These are phyloP conservation scores for Aproaerema taeniolella DNA, from an alignment of 2,888 invertebrate species.

Conservation along the genomic window DNA sequence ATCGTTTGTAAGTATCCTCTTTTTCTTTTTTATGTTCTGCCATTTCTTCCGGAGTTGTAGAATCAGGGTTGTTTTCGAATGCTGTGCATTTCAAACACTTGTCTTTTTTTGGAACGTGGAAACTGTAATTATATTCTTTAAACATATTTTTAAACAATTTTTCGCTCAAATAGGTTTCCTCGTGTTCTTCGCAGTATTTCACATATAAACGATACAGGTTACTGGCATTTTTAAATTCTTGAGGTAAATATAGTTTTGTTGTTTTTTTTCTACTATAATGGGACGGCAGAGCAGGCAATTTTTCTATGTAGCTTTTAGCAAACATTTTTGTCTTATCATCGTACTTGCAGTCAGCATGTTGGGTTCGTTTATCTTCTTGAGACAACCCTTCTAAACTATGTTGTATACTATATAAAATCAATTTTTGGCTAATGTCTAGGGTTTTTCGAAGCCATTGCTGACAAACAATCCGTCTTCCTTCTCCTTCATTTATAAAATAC, in stretches of 20 bases:
- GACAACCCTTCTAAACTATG: not conserved
- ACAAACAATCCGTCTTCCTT: slow-evolving; percentile 19
- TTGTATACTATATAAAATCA: slow-evolving; percentile 15
- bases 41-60: not conserved
- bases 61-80: not conserved
- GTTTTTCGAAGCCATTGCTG: slow-evolving; percentile 20
- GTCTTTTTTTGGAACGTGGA: slow-evolving; percentile 19
- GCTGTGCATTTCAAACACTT: no score
- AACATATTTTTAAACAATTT: slow-evolving; percentile 13
- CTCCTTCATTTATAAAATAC: slow-evolving; percentile 21
- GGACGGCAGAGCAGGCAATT: slow-evolving; percentile 18
- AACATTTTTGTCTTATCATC: not conserved
- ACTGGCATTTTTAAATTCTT: slow-evolving; percentile 14
- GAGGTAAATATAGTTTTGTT: slow-evolving; percentile 14
- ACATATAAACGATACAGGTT: slow-evolving; percentile 15
- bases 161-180: slow-evolving; percentile 3
- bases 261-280: slow-evolving; percentile 16
- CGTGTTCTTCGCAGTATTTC: slow-evolving; percentile 7
- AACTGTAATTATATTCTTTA: slow-evolving; percentile 9
- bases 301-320: slow-evolving; percentile 15
- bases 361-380: not conserved
- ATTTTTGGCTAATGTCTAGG: slow-evolving; percentile 18
- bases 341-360: not conserved
- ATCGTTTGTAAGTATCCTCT: slow-evolving; percentile 1
- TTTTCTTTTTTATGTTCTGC: not conserved